Percentiles rank a stretch among this genome's conserved stretches.
These are phyloP conservation scores for Coremacera marginata DNA, from an alignment of 2,888 invertebrate species.

Conservation along the genomic window DNA sequence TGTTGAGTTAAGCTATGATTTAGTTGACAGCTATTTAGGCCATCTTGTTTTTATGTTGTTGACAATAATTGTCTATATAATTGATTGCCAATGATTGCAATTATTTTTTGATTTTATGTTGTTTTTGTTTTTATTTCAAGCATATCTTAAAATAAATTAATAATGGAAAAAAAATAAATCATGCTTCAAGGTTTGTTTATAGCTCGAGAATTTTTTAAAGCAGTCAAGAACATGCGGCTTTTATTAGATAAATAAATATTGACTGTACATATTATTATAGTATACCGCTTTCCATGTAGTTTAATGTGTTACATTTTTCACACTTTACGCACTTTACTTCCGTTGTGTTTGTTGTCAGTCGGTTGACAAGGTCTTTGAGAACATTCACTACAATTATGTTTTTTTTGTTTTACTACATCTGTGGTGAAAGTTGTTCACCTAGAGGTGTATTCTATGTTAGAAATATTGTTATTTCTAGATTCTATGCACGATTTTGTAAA, in stretches of 20 bases:
- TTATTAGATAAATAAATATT: too few species aligned
- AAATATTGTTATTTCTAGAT: too few species aligned
- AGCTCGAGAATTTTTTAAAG: neutral
- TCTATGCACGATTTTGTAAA: neutral
- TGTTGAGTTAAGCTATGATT: neutral
- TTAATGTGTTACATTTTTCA: neutral
- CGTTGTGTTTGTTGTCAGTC: neutral
- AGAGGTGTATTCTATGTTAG: neutral
- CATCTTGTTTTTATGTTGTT: slow-evolving; percentile 5
- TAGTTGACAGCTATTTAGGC: neutral
- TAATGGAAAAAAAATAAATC: neutral
- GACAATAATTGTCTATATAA: neutral
- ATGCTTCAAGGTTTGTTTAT: slow-evolving; percentile 25
- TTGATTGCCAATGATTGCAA: neutral
- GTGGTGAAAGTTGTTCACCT: slow-evolving; percentile 20
- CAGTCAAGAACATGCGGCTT: too few species aligned
- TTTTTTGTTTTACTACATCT: neutral
- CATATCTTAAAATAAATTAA: neutral
- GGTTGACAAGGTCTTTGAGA: neutral
- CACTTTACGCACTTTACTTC: slow-evolving; percentile 27
- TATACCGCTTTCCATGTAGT: neutral
- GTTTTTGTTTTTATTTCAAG: neutral
- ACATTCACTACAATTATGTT: neutral
- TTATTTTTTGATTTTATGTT: neutral
- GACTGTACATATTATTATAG: too few species aligned